Evolutionary conservation across 2,797 vertebrate genomes (phyloP).

Genomic region (Bryconaethiops microstoma): DNA sequence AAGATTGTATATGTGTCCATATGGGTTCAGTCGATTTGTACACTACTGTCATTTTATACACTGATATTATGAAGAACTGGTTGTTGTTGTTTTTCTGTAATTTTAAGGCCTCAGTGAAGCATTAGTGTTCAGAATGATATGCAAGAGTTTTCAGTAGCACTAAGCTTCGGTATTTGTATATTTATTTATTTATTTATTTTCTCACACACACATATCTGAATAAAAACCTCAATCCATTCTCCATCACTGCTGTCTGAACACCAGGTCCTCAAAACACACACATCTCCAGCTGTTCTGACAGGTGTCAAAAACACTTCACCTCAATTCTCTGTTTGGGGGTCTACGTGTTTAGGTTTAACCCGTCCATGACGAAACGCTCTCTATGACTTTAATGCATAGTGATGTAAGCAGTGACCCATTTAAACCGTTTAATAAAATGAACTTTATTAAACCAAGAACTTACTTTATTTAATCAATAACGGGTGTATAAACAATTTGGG

Average conservation of each 20-base stretch:
- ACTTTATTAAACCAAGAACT: neutral
- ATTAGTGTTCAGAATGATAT: neutral
- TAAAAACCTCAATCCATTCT: neutral
- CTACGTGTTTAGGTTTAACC: neutral
- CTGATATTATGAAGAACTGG: neutral
- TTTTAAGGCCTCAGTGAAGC: neutral
- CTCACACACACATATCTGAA: neutral
- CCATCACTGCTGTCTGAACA: neutral
- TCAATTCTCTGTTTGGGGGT: neutral
- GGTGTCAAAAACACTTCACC: constrained; percentile 32
- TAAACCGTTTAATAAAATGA: too few relatives aligned
- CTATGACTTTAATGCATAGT: neutral
- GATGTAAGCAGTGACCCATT: neutral
- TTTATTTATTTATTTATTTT: neutral
- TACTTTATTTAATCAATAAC: too few relatives aligned
- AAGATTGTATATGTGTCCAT: too few relatives aligned
- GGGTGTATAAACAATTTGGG: too few relatives aligned
- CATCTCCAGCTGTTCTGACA: constrained; percentile 30
- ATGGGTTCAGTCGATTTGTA: neutral
- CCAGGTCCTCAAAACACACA: constrained; percentile 10
- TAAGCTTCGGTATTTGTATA: neutral
- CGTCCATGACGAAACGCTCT: neutral
- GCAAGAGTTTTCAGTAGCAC: neutral
- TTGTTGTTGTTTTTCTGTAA: neutral
- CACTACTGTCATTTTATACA: neutral